Evolutionary conservation across 1,140 invertebrate species (phyloP).

Genomic region (Lordiphosa collinella): DNA sequence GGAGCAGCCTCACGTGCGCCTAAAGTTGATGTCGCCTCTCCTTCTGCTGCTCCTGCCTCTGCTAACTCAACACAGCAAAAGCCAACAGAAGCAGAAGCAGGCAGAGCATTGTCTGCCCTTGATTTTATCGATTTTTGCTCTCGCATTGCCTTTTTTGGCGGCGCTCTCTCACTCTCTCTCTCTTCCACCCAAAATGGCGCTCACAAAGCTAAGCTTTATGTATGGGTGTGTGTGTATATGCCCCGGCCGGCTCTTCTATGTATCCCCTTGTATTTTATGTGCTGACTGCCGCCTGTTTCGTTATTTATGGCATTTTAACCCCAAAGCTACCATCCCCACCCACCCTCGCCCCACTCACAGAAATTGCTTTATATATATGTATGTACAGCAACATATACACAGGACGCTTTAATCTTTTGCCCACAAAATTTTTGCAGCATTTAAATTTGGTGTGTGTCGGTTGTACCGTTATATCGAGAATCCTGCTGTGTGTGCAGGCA

Average conservation of each 20-base stretch:
- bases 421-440: constrained; percentile 1
- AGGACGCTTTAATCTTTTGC: not conserved
- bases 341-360: constrained; percentile 36
- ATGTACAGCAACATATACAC: not conserved
- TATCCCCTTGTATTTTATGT: constrained; percentile 60
- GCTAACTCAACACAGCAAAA: not conserved
- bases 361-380: constrained; percentile 54
- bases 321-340: constrained; percentile 20
- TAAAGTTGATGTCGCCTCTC: constrained; percentile 21
- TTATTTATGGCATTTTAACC: constrained; percentile 74
- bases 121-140: constrained; percentile 71
- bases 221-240: constrained; percentile 13
- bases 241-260: constrained; percentile 52
- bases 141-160: constrained; percentile 54
- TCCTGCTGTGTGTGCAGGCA: not conserved
- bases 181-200: constrained; percentile 17
- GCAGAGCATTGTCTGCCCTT: constrained; percentile 71
- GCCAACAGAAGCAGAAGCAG: constrained; percentile 2
- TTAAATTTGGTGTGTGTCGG: constrained; percentile 41
- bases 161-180: constrained; percentile 19
- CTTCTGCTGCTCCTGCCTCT: constrained; percentile 5
- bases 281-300: constrained; percentile 58
- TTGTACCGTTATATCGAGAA: constrained; percentile 14
- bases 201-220: constrained; percentile 50
- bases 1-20: constrained; percentile 58